A percentile compares a stretch with the other conserved stretches of the same genome.
Conservation (phyloP, 92 coral and sea anemone genomes). For the Epizoanthus scotinus region DNA sequence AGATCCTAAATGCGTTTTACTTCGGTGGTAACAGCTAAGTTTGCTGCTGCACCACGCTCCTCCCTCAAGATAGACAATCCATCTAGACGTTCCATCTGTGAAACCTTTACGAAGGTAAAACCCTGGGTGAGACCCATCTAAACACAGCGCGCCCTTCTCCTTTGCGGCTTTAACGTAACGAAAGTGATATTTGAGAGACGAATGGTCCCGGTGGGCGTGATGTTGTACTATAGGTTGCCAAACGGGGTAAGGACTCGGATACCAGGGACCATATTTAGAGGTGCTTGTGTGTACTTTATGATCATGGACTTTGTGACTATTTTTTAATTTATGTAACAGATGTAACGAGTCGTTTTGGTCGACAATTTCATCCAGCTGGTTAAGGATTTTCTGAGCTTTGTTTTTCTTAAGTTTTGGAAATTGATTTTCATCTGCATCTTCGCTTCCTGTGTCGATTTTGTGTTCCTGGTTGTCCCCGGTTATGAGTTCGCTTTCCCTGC, state of each 20-base stretch:
- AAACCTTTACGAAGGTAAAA: conserved; percentile 74
- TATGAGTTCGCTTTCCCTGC: neutral
- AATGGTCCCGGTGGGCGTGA: neutral
- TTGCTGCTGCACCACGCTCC: conserved; percentile 96
- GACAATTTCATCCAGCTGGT: conserved; percentile 58
- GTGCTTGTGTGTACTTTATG: conserved; percentile 13
- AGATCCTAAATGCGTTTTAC: conserved; percentile 72
- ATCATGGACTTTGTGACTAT: conserved; percentile 21
- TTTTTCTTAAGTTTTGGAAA: neutral
- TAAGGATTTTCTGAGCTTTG: conserved; percentile 59
- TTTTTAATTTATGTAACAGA: neutral
- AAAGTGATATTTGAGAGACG: conserved; percentile 43
- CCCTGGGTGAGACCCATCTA: conserved; percentile 90
- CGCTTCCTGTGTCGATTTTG: neutral
- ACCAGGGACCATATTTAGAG: conserved; percentile 38
- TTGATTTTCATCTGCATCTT: neutral
- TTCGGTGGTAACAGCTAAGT: conserved; percentile 71
- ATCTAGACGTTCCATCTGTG: conserved; percentile 55
- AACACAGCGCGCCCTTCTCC: conserved; percentile 79
- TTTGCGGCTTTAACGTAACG: conserved; percentile 55
- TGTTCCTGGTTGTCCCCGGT: neutral
- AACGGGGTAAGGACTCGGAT: conserved; percentile 24
- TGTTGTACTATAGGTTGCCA: conserved; percentile 4
- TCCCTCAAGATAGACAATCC: conserved; percentile 89
- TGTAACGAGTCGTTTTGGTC: conserved; percentile 30